phyloP scores from a whole-genome alignment of 1,140 invertebrate genomes.

The Telenomus remus region DNA sequence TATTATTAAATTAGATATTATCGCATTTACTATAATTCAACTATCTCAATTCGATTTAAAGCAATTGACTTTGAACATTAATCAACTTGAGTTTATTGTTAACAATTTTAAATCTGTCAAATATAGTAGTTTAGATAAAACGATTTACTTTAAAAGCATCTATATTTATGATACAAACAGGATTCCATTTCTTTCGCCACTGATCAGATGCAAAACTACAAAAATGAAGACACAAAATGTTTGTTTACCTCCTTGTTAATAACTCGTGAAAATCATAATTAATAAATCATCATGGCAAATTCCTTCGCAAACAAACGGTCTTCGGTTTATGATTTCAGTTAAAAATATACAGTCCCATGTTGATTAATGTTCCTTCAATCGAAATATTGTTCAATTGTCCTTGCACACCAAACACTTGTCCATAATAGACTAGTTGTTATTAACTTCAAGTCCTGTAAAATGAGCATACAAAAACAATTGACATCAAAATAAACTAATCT shows the following conservation, averaged over 20 bases:
- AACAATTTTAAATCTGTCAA: background rate
- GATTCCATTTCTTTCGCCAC: too few relatives aligned
- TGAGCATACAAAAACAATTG: background rate
- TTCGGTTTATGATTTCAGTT: background rate
- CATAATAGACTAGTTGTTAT: background rate
- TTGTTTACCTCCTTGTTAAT: too few relatives aligned
- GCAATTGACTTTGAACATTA: background rate
- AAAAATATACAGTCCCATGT: conserved; percentile 20
- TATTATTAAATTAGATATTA: too few relatives aligned
- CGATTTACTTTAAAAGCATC: too few relatives aligned
- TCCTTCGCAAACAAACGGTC: conserved; percentile 1
- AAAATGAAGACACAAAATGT: too few relatives aligned
- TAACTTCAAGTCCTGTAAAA: background rate
- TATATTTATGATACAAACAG: too few relatives aligned
- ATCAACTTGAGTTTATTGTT: background rate
- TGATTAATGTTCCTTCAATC: conserved; percentile 8
- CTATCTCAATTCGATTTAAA: too few relatives aligned
- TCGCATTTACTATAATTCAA: too few relatives aligned
- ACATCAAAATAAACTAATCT: too few relatives aligned
- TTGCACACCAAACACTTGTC: background rate
- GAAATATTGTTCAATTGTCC: background rate
- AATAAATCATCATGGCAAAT: background rate
- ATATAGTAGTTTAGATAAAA: too few relatives aligned
- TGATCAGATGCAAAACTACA: too few relatives aligned
- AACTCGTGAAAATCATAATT: conserved; percentile 14